Conservation (phyloP, 2,888 invertebrate species). For the Drosophila colorata region DNA sequence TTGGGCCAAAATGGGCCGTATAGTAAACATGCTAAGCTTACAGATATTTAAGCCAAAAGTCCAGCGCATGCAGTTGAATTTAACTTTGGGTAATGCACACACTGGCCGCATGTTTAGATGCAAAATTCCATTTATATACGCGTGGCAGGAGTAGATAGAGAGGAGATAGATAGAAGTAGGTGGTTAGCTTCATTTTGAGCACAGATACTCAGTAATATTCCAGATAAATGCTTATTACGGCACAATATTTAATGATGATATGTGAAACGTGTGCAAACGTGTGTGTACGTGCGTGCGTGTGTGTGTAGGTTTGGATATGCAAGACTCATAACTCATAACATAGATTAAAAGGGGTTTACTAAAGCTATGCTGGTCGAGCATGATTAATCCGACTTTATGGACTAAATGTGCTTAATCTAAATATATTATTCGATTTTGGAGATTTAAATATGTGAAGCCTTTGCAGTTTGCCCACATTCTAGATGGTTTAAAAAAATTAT, state of each 20-base stretch:
- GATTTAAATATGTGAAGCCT: no score
- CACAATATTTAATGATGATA: conserved; percentile 71
- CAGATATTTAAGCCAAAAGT: conserved; percentile 47
- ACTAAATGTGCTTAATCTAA: no score
- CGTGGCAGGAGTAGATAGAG: background rate
- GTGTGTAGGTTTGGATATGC: background rate
- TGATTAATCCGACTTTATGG: no score
- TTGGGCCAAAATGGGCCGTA: conserved; percentile 24
- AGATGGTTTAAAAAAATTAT: no score
- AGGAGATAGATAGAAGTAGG: conserved; percentile 3
- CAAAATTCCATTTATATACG: conserved; percentile 49
- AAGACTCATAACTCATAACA: no score
- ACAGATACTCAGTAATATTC: conserved; percentile 49
- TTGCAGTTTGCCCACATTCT: no score
- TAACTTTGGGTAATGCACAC: conserved; percentile 37
- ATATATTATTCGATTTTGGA: no score
- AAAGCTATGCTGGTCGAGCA: no score
- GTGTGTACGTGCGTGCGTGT: no score
- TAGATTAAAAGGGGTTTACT: background rate
- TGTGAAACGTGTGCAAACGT: conserved; percentile 34
- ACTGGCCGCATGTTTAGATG: conserved; percentile 38
- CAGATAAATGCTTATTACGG: conserved; percentile 70
- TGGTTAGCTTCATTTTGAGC: conserved; percentile 45
- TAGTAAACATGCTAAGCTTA: conserved; percentile 11
- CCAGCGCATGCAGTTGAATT: conserved; percentile 57